These are phyloP conservation scores for Octodon degus DNA, from an alignment of 2,113 vertebrate genomes.

Conservation along the genomic window DNA sequence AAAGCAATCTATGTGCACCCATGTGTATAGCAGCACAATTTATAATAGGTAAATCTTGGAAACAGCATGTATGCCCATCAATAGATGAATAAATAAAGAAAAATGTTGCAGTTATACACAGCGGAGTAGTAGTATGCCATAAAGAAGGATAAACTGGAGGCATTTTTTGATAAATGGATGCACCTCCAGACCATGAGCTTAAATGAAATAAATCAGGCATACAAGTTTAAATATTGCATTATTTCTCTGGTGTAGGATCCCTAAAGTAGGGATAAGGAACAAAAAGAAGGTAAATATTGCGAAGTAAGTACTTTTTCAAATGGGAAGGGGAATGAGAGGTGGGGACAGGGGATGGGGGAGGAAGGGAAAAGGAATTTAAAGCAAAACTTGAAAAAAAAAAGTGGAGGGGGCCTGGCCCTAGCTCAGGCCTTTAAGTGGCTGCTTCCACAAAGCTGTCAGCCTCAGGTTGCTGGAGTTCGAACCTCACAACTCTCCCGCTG, in stretches of 20 bases:
- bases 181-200: neutral
- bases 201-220: neutral
- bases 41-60: neutral
- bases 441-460: no score
- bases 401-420: no score
- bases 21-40: neutral
- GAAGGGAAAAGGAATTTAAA: neutral
- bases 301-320: neutral
- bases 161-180: neutral
- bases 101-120: neutral
- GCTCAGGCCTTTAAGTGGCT: no score
- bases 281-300: neutral
- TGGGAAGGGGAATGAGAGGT: neutral
- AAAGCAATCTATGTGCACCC: neutral
- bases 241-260: neutral
- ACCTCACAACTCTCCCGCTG: no score
- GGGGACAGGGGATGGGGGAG: no score
- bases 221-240: neutral
- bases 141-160: neutral
- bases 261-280: neutral
- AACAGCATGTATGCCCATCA: neutral
- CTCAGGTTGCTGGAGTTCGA: no score
- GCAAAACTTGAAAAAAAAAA: neutral
- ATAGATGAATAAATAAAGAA: neutral
- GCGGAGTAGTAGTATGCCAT: neutral